Percentiles rank a stretch among this genome's conserved stretches.
These are phyloP conservation scores for Spinus olivaceus DNA, from an alignment of 2,797 vertebrate species.

Conservation along the genomic window DNA sequence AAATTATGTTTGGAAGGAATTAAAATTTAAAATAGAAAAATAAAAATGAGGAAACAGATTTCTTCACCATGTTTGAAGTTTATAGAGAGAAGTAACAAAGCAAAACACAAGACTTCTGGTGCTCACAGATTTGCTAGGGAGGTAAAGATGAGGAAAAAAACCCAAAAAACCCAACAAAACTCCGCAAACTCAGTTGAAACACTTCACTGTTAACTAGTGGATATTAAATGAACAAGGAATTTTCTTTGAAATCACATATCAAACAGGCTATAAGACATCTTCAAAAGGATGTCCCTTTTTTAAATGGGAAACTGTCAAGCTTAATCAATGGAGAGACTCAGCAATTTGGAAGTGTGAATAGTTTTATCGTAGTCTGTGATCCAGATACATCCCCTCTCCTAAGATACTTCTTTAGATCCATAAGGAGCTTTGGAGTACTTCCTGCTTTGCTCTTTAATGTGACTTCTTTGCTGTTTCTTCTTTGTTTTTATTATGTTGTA, in stretches of 20 bases:
- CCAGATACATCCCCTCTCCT: background rate
- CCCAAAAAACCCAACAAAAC: background rate
- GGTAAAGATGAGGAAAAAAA: background rate
- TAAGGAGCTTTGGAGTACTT: background rate
- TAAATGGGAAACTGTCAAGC: background rate
- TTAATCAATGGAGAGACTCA: background rate
- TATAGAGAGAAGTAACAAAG: background rate
- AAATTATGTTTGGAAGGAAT: background rate
- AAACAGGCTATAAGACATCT: background rate
- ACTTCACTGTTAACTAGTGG: background rate
- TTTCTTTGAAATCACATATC: background rate
- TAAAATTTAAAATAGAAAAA: background rate
- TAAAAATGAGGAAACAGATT: background rate
- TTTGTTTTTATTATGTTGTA: background rate
- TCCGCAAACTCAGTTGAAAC: background rate
- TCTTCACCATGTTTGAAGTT: background rate
- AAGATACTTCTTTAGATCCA: background rate
- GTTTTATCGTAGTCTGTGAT: background rate
- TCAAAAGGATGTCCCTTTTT: background rate
- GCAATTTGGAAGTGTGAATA: background rate
- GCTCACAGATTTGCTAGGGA: background rate
- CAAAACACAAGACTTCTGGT: background rate
- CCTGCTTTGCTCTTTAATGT: rapidly evolving
- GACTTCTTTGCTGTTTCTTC: background rate
- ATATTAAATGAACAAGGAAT: background rate